Evolutionary conservation across 2,797 vertebrate species (phyloP).

Genomic region (Liparis tanakae): DNA sequence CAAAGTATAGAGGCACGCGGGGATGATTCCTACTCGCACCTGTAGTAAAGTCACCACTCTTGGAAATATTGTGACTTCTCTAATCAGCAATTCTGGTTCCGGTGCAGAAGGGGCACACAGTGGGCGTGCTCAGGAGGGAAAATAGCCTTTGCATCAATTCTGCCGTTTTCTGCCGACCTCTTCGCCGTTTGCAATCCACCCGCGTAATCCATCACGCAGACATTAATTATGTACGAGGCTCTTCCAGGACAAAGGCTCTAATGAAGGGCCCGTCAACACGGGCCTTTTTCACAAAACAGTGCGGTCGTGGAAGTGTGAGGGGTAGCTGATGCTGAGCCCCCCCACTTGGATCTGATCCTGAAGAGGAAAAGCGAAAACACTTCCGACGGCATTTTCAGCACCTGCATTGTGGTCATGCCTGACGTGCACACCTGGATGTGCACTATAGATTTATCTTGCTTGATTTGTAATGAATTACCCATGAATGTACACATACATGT

Average conservation of each 20-base stretch:
- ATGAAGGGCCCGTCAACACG: slow-evolving; percentile 81
- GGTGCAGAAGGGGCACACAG: slow-evolving; percentile 45
- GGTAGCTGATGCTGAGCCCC: slow-evolving; percentile 33
- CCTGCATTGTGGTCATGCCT: slow-evolving; percentile 32
- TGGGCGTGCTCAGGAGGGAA: slow-evolving; percentile 53
- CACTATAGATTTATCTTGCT: slow-evolving; percentile 5
- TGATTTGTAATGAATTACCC: no score
- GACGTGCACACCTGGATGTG: slow-evolving; percentile 42
- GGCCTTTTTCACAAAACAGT: slow-evolving; percentile 60
- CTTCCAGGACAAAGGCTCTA: slow-evolving; percentile 82
- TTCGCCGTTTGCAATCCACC: slow-evolving; percentile 73
- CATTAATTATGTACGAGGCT: slow-evolving; percentile 83
- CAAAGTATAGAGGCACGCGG: slow-evolving; percentile 43
- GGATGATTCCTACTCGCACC: slow-evolving; percentile 63
- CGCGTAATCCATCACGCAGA: slow-evolving; percentile 83
- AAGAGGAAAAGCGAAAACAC: slow-evolving; percentile 35
- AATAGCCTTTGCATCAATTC: slow-evolving; percentile 65
- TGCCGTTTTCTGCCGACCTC: slow-evolving; percentile 72
- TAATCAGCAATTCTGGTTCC: slow-evolving; percentile 70
- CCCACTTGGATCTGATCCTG: slow-evolving; percentile 47
- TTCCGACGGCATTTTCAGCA: slow-evolving; percentile 47
- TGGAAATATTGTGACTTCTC: slow-evolving; percentile 77
- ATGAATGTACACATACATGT: no score
- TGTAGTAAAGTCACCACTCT: slow-evolving; percentile 47
- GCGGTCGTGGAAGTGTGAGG: slow-evolving; percentile 51